Evolutionary conservation across 2,113 vertebrate species (phyloP).

Genomic region (Merops nubicus): DNA sequence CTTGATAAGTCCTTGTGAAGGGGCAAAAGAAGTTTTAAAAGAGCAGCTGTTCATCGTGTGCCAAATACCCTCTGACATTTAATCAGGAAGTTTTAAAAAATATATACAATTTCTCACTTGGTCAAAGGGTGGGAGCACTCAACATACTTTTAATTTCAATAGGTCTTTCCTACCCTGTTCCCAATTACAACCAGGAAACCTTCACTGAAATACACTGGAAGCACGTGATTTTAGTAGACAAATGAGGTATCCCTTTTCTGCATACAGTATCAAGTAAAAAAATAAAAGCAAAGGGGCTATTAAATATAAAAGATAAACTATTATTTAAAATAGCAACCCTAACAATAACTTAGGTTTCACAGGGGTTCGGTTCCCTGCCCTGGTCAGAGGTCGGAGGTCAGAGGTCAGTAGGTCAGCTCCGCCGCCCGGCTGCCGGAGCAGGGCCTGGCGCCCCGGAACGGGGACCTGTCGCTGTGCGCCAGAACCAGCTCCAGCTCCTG

Average conservation of each 20-base stretch:
- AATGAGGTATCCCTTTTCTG: conserved; percentile 37
- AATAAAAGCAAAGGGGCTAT: conserved; percentile 32
- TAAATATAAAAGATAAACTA: conserved; percentile 49
- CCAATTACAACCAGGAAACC: not conserved
- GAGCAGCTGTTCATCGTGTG: not conserved
- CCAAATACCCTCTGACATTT: not conserved
- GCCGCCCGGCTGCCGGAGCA: conserved; percentile 89
- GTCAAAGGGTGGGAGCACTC: not conserved
- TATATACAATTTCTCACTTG: not conserved
- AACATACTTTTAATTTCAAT: not conserved
- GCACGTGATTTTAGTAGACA: not conserved
- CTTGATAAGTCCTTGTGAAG: not conserved
- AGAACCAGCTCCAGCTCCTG: conserved; percentile 91
- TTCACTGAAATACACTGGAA: not conserved
- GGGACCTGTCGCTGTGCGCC: conserved; percentile 71
- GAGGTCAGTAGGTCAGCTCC: conserved; percentile 82
- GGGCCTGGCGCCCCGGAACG: conserved; percentile 67
- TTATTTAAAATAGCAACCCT: conserved; percentile 61
- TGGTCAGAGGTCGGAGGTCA: too few species aligned
- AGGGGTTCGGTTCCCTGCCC: not conserved
- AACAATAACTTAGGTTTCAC: conserved; percentile 47
- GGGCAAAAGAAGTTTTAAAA: not conserved
- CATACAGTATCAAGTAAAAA: conserved; percentile 47
- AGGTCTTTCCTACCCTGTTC: not conserved
- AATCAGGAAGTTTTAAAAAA: not conserved